Conservation (phyloP, 2,888 invertebrate genomes). For the Drosophila setosimentum region DNA sequence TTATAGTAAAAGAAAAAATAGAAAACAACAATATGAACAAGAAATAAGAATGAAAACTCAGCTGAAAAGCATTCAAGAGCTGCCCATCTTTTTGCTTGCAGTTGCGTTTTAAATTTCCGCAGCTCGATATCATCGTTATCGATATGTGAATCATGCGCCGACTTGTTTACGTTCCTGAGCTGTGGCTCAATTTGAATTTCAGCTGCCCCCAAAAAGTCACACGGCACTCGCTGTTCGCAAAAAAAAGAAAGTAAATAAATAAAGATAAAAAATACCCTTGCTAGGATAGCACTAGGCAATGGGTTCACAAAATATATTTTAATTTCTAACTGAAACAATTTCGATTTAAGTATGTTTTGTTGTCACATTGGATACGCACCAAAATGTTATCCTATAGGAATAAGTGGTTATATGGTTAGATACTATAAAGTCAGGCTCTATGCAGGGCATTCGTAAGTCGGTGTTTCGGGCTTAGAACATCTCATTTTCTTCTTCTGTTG, state of each 20-base stretch:
- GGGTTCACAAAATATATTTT: not conserved
- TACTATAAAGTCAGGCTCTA: not conserved
- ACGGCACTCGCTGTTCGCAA: not conserved
- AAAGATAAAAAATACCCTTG: constrained; percentile 1
- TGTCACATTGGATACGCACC: not conserved
- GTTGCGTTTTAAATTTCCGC: constrained; percentile 25
- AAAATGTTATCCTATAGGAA: not conserved
- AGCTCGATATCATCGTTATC: constrained; percentile 43
- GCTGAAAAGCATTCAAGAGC: constrained; percentile 32
- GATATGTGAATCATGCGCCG: constrained; percentile 46
- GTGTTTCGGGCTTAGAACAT: constrained; percentile 3
- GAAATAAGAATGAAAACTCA: constrained; percentile 41
- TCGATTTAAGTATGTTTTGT: not conserved
- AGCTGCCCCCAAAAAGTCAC: constrained; percentile 7
- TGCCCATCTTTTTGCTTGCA: constrained; percentile 20
- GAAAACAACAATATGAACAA: constrained; percentile 10
- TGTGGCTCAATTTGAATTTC: constrained; percentile 33
- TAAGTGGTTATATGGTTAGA: not conserved
- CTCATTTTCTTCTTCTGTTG: constrained; percentile 26
- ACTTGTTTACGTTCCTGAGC: constrained; percentile 39
- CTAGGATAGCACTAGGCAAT: not conserved
- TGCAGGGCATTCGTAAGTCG: not conserved
- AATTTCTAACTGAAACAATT: not conserved
- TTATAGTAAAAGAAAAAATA: constrained; percentile 26
- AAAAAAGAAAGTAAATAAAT: not conserved